Conservation (phyloP, 2,888 invertebrate species). For the Mesodorylaimus sp. region DNA sequence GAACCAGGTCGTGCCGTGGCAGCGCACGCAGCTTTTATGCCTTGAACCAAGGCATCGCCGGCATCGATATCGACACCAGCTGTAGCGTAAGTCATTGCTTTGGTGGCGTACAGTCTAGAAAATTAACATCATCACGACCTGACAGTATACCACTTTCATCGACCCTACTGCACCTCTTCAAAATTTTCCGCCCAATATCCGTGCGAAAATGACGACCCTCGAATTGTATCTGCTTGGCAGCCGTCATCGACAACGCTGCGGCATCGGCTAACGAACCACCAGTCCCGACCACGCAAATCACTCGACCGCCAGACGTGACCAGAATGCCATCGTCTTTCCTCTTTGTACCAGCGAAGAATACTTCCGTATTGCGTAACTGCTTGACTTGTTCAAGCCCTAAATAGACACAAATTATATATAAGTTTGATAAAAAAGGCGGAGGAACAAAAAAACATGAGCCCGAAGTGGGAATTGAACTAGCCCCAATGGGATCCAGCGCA, state of each 20-base stretch:
- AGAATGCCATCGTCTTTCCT: constrained; percentile 42
- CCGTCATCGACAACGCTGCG: constrained; percentile 50
- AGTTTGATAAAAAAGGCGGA: no score
- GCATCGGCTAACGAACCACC: constrained; percentile 50
- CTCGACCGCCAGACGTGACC: constrained; percentile 68
- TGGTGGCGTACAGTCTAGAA: constrained; percentile 5
- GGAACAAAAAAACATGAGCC: no score
- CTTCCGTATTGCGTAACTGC: no score
- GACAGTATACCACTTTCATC: neutral
- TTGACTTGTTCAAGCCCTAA: no score
- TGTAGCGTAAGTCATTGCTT: constrained; percentile 53
- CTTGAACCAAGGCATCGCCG: constrained; percentile 62
- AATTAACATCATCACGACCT: neutral
- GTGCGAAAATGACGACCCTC: constrained; percentile 64
- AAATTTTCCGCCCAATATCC: constrained; percentile 49
- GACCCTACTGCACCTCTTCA: constrained; percentile 39
- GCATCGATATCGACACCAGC: constrained; percentile 79
- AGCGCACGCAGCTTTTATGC: constrained; percentile 57
- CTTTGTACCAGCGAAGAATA: no score
- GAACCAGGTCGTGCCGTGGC: constrained; percentile 59
- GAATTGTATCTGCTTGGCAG: constrained; percentile 56
- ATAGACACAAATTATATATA: no score
- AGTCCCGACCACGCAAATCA: constrained; percentile 57
- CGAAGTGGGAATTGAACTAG: no score
- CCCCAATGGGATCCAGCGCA: no score